These are phyloP conservation scores for Hirtodrosophila confusa DNA, from an alignment of 2,888 invertebrate species.

Conservation along the genomic window DNA sequence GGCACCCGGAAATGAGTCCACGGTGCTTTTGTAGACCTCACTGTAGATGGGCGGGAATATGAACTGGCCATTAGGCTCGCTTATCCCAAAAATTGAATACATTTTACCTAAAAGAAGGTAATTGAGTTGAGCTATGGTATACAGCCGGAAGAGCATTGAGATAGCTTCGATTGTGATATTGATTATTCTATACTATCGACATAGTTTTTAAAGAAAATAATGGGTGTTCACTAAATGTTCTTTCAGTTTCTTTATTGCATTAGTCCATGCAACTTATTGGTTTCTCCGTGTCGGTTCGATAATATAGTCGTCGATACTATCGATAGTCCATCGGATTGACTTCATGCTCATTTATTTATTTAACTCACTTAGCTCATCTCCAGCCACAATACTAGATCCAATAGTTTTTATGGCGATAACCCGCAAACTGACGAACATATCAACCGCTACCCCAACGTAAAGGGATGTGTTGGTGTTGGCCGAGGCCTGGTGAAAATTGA, in stretches of 20 bases:
- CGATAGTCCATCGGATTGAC: no score
- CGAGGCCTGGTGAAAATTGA: slow-evolving; percentile 69
- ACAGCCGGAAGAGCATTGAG: no score
- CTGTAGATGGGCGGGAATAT: slow-evolving; percentile 83
- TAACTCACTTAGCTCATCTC: slow-evolving; percentile 81
- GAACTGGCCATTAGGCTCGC: slow-evolving; percentile 82
- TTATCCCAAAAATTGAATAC: slow-evolving; percentile 83
- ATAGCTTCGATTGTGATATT: no score
- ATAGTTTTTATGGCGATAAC: slow-evolving; percentile 83
- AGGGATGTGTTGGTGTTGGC: slow-evolving; percentile 75
- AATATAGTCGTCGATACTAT: no score
- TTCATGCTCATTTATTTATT: no score
- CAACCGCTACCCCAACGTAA: slow-evolving; percentile 80
- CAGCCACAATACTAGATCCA: slow-evolving; percentile 82
- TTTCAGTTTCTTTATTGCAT: no score
- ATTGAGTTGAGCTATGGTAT: neutral
- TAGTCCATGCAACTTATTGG: no score
- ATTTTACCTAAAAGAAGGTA: slow-evolving; percentile 70
- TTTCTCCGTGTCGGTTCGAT: no score
- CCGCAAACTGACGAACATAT: slow-evolving; percentile 82
- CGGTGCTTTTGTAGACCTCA: slow-evolving; percentile 77
- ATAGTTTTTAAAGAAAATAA: no score
- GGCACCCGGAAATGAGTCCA: slow-evolving; percentile 83
- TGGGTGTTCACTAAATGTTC: no score
- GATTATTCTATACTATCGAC: no score